Base-by-base conservation (phyloP, 2,888 invertebrate genomes). In the Chydorus sphaericus region DNA sequence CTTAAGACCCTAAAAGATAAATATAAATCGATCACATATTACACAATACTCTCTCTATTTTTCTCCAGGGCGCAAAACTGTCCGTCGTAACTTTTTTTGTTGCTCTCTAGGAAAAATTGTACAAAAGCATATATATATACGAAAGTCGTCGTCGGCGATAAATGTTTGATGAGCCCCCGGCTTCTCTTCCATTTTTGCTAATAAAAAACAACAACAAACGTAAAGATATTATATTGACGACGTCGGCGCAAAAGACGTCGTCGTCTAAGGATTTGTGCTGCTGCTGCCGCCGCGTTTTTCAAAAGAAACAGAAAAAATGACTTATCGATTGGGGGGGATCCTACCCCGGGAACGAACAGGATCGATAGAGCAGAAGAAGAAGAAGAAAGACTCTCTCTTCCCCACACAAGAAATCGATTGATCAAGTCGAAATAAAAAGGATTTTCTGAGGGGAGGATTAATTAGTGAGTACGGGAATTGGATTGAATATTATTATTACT, bases 321-420 rank as follows among this genome's bases (percentile, higher is more conserved):
- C 44, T 44, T 44, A 44, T 44, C 44, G 44, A 44, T 44, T 44
- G 44, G 44, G 26, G n/a, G n/a, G n/a, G n/a, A n/a, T n/a, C n/a
- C n/a, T n/a, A n/a, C n/a, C n/a, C n/a, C n/a, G n/a, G n/a, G n/a
- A n/a, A n/a, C n/a, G n/a, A n/a, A n/a, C n/a, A n/a, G n/a, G n/a
- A n/a, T 44, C 44, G 28, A 44, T 23, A 44, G 20, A 20, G 26
- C 23, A 38, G 5, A 10, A 14, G 44, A 44, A 26, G 26, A 44
- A 23, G 44, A 23, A 23, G 44, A 23, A 23, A 8, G 8, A 23
- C n/a, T n/a, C n/a, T n/a, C n/a, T n/a, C n/a, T n/a, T n/a, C n/a
- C n/a, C n/a, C n/a, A n/a, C n/a, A n/a, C 14, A 44, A 44, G 18
- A 38, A 38, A 20, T 38, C 38, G 38, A 38, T 8, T 38, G 38